phyloP scores from a whole-genome alignment of 1,140 invertebrate genomes.

The Pemphigus obesinymphae region DNA sequence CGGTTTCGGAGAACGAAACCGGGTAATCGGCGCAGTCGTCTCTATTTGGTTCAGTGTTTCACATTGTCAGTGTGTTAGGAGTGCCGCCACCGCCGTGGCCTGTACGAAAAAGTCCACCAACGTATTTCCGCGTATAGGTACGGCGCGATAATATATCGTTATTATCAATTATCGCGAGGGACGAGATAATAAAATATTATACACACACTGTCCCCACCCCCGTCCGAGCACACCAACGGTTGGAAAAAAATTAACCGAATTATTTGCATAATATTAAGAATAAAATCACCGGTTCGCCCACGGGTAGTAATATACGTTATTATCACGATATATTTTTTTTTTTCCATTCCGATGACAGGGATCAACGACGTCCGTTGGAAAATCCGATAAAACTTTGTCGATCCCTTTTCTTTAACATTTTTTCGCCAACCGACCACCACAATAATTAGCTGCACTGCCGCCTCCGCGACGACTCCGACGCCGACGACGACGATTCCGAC shows the following conservation, averaged over 20 bases:
- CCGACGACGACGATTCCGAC: neutral
- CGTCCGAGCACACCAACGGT: too few species aligned
- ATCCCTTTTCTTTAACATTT: neutral
- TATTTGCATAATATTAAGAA: too few species aligned
- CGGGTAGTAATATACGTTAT: neutral
- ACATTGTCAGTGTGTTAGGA: constrained; percentile 35
- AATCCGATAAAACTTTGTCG: neutral
- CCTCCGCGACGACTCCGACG: neutral
- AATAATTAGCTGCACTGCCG: neutral
- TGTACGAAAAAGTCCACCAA: neutral
- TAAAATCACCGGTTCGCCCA: too few species aligned
- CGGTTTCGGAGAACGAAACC: constrained; percentile 29
- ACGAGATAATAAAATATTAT: too few species aligned
- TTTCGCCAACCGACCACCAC: neutral
- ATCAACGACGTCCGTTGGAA: neutral
- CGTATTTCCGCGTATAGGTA: neutral
- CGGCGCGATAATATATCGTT: neutral
- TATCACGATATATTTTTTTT: neutral
- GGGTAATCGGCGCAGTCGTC: constrained; percentile 29
- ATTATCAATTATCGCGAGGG: too few species aligned
- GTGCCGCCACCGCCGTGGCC: constrained; percentile 7
- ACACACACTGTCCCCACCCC: too few species aligned
- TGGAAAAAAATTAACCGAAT: too few species aligned
- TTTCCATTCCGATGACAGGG: neutral
- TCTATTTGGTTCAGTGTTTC: constrained; percentile 37